Base-by-base conservation (phyloP, 2,797 vertebrate species). In the Rhynchonycteris naso region DNA sequence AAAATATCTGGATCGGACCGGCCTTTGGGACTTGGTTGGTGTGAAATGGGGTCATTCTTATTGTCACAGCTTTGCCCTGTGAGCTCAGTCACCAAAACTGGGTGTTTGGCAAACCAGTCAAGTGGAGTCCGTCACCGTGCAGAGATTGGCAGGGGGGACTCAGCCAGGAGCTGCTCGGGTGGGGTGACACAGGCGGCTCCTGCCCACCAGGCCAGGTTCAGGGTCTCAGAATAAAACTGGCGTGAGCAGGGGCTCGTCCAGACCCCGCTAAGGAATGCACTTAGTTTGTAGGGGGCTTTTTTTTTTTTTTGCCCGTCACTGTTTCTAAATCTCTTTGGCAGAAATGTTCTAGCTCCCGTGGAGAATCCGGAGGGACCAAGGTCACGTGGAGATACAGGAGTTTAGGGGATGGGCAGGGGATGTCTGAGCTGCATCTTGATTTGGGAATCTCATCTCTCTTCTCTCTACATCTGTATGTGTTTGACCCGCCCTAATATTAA, bases 1-100 rank as follows among this genome's bases (percentile, higher is more conserved):
- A 80, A 96, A 96, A 90, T 88, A 93, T 38, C 89, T 61, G 3
- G 18, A 69, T 75, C 69, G 6, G 54, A 85, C 86, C 68, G 3
- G 26, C 63, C 66, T n/a, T 65, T 86, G 47, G 69, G 66, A 71
- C 90, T 90, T 78, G 56, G 28, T 74, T 43, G 65, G 58, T 63
- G 88, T 54, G 69, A 82, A 88, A 88, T 68, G 81, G 79, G 80
- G 72, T 26, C 75, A 7, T 54, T 54, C 75, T 52, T 83, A 80
- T 59, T 74, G 81, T 69, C 91, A 74, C 86, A 43, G 75, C 75
- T 80, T 82, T 38, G 56, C 68, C 88, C 85, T 56, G 8, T 43
- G 95, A 61, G 35, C 95, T 43, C 69, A 76, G 79, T 12, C 21
- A 38, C 80, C 74, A 21, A 81, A 91, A 87, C 19, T 79, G 88